A percentile compares a stretch with the other conserved stretches of the same genome.
These are phyloP conservation scores for Eulithis testata DNA, from an alignment of 2,888 invertebrate species.

Conservation along the genomic window DNA sequence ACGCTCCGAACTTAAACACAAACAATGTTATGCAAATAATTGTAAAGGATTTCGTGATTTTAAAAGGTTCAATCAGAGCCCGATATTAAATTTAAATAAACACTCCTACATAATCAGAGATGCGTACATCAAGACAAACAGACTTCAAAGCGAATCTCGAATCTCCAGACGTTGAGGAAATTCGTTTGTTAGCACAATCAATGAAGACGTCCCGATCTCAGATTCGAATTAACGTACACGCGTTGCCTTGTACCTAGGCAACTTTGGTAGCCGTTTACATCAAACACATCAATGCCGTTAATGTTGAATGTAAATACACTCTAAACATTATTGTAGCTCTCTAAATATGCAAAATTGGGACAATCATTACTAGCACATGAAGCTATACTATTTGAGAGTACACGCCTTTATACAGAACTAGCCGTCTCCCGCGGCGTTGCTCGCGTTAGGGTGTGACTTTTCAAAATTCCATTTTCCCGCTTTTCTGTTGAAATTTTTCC, in stretches of 20 bases:
- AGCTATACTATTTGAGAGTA: neutral
- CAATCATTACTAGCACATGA: neutral
- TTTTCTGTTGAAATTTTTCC: no score
- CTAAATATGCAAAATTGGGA: neutral
- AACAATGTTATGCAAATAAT: constrained; percentile 52
- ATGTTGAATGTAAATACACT: neutral
- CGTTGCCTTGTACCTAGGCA: constrained; percentile 33
- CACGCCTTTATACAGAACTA: no score
- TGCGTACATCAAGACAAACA: constrained; percentile 62
- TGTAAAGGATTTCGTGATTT: constrained; percentile 44
- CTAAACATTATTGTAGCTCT: neutral
- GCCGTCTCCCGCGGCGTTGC: no score
- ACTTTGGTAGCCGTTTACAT: constrained; percentile 40
- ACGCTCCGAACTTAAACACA: constrained; percentile 47
- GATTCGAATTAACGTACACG: constrained; percentile 51
- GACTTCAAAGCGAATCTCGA: constrained; percentile 69
- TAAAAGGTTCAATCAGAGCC: constrained; percentile 40
- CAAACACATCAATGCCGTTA: constrained; percentile 1
- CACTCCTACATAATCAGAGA: constrained; percentile 43
- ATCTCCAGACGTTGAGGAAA: constrained; percentile 65
- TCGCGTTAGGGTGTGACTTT: no score
- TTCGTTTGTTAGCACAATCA: constrained; percentile 72
- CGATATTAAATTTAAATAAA: constrained; percentile 34
- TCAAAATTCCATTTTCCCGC: no score
- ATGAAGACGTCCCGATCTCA: constrained; percentile 60